A percentile compares a stretch with the other conserved stretches of the same genome.
Conservation (phyloP, 1,140 invertebrate species). For the Caenorhabditis latens region DNA sequence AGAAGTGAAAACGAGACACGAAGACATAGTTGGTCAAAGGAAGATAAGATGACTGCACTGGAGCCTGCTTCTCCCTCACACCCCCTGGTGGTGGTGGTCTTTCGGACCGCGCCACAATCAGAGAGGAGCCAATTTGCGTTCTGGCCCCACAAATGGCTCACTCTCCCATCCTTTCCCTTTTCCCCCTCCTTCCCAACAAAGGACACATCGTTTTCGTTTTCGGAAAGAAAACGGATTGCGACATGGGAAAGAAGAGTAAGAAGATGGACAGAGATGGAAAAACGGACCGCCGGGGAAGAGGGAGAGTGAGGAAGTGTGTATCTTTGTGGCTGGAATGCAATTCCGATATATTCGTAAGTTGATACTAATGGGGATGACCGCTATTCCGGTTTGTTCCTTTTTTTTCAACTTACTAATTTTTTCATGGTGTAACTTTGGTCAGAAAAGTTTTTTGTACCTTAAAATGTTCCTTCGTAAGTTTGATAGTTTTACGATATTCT, state of each 20-base stretch:
- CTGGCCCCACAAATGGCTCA: conserved; percentile 52
- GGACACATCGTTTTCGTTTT: conserved; percentile 56
- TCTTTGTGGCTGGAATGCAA: conserved; percentile 37
- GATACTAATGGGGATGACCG: conserved; percentile 28
- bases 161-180: background rate
- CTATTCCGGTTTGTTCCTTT: background rate
- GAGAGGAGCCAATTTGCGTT: conserved; percentile 53
- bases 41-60: conserved; percentile 43
- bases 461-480: too few relatives aligned
- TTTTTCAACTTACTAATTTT: background rate
- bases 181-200: background rate
- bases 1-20: conserved; percentile 9
- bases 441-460: too few relatives aligned
- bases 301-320: conserved; percentile 13
- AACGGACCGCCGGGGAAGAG: conserved; percentile 29
- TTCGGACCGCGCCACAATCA: conserved; percentile 45
- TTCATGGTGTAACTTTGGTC: background rate
- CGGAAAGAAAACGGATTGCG: conserved; percentile 54
- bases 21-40: conserved; percentile 49
- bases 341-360: conserved; percentile 36
- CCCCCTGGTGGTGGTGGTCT: background rate
- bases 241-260: conserved; percentile 41
- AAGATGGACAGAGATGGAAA: conserved; percentile 43
- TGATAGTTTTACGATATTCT: too few relatives aligned
- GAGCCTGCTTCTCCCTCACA: background rate